phyloP scores from a whole-genome alignment of 2,797 vertebrate genomes.

The Ctenochaetus hawaiiensis region DNA sequence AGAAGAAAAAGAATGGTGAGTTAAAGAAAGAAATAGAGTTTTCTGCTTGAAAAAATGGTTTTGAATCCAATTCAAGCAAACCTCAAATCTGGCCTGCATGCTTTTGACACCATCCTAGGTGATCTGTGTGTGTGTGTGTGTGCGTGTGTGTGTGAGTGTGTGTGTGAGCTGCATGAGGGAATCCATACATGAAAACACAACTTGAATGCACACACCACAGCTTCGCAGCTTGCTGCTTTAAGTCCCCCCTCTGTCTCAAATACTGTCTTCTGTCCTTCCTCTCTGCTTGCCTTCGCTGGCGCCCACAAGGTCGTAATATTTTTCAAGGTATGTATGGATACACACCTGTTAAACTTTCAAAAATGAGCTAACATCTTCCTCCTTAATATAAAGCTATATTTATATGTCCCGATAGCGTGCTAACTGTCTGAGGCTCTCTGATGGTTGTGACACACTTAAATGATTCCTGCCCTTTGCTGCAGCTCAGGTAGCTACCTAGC shows the following conservation, averaged over 20 bases:
- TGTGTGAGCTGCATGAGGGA: conserved; percentile 26
- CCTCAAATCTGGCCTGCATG: conserved; percentile 58
- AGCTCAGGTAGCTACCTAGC: conserved; percentile 21
- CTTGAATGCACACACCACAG: conserved; percentile 16
- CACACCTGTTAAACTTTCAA: conserved; percentile 39
- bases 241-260: conserved; percentile 72
- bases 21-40: background rate
- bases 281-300: conserved; percentile 81
- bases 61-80: conserved; percentile 3
- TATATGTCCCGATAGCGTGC: conserved; percentile 17
- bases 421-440: conserved; percentile 22
- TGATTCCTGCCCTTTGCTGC: conserved; percentile 22
- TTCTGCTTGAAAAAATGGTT: background rate
- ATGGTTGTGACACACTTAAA: background rate
- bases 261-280: conserved; percentile 83
- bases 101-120: background rate
- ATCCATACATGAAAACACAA: conserved; percentile 25
- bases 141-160: background rate
- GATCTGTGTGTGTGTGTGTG: background rate
- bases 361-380: conserved; percentile 38
- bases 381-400: conserved; percentile 34
- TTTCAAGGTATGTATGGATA: conserved; percentile 87
- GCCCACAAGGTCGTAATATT: conserved; percentile 86
- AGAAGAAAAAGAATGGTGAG: background rate
- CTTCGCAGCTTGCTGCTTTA: conserved; percentile 37